Percentiles rank a stretch among this genome's conserved stretches.
Conservation (phyloP, 2,113 vertebrate genomes). For the Felis catus region F.catus_Fca126_mat1.0 CM031421.1:22391001-22391500, state of each 20-base stretch:
- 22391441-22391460: neutral
- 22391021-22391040: neutral
- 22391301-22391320: neutral
- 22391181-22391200: too few relatives aligned
- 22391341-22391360: rapidly evolving
- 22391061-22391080: too few relatives aligned
- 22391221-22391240: too few relatives aligned
- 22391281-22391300: neutral
- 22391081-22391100: too few relatives aligned
- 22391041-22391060: too few relatives aligned
- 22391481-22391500: neutral
- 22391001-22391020: neutral
- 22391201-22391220: too few relatives aligned
- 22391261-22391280: neutral
- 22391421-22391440: neutral
- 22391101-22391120: too few relatives aligned
- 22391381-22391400: neutral
- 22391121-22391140: too few relatives aligned
- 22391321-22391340: neutral
- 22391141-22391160: too few relatives aligned
- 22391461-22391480: neutral
- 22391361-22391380: neutral
- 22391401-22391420: rapidly evolving
- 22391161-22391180: too few relatives aligned
- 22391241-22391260: neutral